Evolutionary conservation across 1,140 invertebrate species (phyloP).

Genomic region (Ladona fulva): DNA sequence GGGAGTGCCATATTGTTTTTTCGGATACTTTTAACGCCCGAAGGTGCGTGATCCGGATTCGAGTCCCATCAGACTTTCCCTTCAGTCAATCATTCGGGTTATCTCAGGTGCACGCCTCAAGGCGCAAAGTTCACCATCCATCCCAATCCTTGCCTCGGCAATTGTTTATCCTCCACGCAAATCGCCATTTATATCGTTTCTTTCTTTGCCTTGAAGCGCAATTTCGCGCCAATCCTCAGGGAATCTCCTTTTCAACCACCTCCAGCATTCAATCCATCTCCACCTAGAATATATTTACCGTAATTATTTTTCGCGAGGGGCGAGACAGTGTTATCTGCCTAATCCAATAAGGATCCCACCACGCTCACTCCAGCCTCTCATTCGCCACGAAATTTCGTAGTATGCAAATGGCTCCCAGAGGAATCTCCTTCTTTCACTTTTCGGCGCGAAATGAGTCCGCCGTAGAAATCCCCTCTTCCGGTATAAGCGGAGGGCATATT

Average conservation of each 20-base stretch:
- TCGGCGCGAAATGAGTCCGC: neutral
- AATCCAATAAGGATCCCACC: neutral
- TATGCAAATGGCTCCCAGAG: neutral
- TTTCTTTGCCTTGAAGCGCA: neutral
- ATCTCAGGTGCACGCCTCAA: too few relatives aligned
- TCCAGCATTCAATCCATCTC: neutral
- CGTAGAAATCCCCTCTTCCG: neutral
- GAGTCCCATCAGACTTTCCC: too few relatives aligned
- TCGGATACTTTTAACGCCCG: too few relatives aligned
- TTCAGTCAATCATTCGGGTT: too few relatives aligned
- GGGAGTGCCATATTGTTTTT: too few relatives aligned
- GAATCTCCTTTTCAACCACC: neutral
- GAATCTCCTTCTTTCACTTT: neutral
- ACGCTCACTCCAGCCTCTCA: neutral
- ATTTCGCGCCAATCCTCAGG: neutral
- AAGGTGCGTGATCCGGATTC: too few relatives aligned
- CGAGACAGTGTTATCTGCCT: neutral
- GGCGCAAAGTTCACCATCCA: neutral
- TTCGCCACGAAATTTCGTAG: neutral
- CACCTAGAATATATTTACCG: neutral
- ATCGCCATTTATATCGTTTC: neutral
- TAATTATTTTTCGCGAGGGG: neutral
- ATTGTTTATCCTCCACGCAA: neutral
- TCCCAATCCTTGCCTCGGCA: neutral
- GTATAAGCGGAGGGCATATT: neutral